A percentile compares a stretch with the other conserved stretches of the same genome.
phyloP scores from a whole-genome alignment of 1,140 invertebrate genomes.

The Frieseomelitta varia region DNA sequence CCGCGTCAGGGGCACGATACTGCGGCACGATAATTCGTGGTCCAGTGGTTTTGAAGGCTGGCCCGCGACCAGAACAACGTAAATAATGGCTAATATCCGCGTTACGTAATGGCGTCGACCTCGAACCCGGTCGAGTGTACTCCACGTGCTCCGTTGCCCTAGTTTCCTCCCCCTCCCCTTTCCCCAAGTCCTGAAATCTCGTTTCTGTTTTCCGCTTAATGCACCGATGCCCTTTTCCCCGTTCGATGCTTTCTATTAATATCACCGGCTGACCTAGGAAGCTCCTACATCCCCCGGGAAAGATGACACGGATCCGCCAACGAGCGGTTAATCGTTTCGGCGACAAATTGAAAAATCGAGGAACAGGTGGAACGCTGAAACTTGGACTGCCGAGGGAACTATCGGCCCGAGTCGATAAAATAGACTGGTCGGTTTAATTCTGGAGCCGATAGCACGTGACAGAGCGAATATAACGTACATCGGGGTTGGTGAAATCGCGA shows the following conservation, averaged over 20 bases:
- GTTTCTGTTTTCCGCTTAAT: slow-evolving; percentile 45
- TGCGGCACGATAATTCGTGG: slow-evolving; percentile 40
- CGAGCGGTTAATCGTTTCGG: neutral
- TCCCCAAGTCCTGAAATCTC: slow-evolving; percentile 58
- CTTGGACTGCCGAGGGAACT: neutral
- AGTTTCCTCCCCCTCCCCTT: slow-evolving; percentile 50
- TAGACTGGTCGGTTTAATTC: neutral
- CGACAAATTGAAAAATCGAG: neutral
- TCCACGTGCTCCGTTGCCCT: slow-evolving; percentile 56
- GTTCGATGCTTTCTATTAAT: slow-evolving; percentile 28
- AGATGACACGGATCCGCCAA: neutral
- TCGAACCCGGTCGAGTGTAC: slow-evolving; percentile 58
- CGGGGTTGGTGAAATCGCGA: neutral
- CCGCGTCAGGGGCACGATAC: too few relatives aligned
- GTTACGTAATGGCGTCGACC: slow-evolving; percentile 53
- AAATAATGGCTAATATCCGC: slow-evolving; percentile 62
- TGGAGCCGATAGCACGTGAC: neutral
- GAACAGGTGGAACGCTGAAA: neutral
- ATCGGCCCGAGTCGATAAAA: neutral
- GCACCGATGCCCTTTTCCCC: slow-evolving; percentile 8
- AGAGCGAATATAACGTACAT: neutral
- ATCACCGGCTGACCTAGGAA: neutral
- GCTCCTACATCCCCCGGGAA: too few relatives aligned
- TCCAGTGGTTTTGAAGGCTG: slow-evolving; percentile 31
- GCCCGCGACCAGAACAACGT: slow-evolving; percentile 56